phyloP scores from a whole-genome alignment of 2,888 invertebrate species.

The Gnatocerus cornutus region DNA sequence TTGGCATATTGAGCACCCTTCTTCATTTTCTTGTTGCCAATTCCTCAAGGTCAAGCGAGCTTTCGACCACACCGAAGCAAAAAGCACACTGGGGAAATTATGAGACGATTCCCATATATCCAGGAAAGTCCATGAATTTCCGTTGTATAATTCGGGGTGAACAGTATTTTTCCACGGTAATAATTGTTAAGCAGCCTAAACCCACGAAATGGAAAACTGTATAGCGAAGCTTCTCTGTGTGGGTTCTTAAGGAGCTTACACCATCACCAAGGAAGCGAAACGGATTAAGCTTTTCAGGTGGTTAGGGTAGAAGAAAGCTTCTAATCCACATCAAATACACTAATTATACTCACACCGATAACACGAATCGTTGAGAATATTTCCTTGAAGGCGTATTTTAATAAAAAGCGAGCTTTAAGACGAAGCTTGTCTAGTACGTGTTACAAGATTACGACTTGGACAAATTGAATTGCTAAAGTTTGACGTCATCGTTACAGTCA shows the following conservation, averaged over 20 bases:
- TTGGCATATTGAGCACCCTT: neutral
- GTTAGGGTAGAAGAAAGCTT: constrained; percentile 38
- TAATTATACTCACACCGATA: constrained; percentile 32
- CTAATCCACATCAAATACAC: constrained; percentile 37
- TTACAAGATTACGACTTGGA: neutral
- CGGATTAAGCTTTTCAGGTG: constrained; percentile 42
- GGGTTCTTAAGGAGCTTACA: constrained; percentile 38
- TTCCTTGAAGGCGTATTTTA: neutral
- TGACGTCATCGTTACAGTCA: constrained; percentile 4
- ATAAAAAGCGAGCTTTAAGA: neutral
- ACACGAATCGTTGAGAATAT: neutral
- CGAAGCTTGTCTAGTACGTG: neutral
- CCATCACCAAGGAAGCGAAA: constrained; percentile 29
- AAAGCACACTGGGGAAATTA: constrained; percentile 39
- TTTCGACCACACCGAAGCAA: constrained; percentile 18
- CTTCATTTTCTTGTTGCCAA: neutral
- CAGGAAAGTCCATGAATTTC: constrained; percentile 24
- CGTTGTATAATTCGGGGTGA: constrained; percentile 18
- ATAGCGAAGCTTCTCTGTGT: constrained; percentile 2
- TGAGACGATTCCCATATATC: constrained; percentile 17
- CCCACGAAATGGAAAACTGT: constrained; percentile 24
- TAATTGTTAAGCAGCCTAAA: constrained; percentile 27
- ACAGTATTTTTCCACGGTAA: constrained; percentile 2
- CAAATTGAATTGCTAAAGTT: neutral
- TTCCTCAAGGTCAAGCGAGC: constrained; percentile 13